Conservation (phyloP, 2,888 invertebrate species). For the Morpho deidamia region DNA sequence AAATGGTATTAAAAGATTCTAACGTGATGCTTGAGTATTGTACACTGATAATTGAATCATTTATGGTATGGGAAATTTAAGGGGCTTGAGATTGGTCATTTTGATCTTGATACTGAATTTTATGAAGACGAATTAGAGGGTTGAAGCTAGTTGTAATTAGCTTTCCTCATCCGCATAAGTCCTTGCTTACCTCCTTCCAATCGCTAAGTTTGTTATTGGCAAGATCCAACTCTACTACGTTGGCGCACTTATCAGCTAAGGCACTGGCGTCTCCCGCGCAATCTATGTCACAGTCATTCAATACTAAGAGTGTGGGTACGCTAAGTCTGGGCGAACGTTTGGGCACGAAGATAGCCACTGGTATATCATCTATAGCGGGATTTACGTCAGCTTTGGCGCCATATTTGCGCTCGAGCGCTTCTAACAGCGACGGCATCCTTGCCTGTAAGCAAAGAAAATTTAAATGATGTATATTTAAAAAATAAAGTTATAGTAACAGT, state of each 20-base stretch:
- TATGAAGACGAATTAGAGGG: no score
- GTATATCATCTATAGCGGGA: constrained; percentile 79
- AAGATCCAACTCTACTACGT: constrained; percentile 95
- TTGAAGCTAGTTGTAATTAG: no score
- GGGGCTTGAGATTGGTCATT: no score
- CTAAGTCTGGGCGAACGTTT: constrained; percentile 86
- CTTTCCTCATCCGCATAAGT: no score
- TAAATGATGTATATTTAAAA: neutral
- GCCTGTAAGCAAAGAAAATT: constrained; percentile 36
- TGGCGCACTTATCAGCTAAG: constrained; percentile 89
- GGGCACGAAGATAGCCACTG: constrained; percentile 92
- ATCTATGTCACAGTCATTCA: constrained; percentile 95
- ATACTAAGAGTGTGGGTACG: constrained; percentile 89
- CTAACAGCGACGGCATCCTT: constrained; percentile 91
- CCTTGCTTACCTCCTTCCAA: constrained; percentile 89
- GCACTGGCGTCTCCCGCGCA: constrained; percentile 90
- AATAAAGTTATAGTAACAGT: no score
- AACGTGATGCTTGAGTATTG: neutral
- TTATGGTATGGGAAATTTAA: no score
- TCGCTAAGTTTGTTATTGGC: constrained; percentile 94
- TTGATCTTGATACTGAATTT: no score
- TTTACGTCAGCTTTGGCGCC: constrained; percentile 82
- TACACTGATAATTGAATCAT: neutral
- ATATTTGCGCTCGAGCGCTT: constrained; percentile 94
- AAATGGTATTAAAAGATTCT: neutral